Conservation (phyloP, 2,888 invertebrate genomes). For the Flexamia atlantica region DNA sequence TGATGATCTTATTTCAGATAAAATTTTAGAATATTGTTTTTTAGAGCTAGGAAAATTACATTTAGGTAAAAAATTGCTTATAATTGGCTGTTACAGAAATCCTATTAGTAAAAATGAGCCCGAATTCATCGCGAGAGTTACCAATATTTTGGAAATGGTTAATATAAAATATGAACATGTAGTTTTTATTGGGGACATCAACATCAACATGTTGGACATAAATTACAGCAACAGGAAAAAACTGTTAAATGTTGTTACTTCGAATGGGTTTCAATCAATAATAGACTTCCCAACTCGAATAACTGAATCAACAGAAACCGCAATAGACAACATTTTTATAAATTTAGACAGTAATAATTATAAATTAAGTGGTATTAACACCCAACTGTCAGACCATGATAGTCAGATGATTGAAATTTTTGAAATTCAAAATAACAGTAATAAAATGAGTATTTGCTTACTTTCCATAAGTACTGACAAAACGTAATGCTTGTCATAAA, state of each 20-base stretch:
- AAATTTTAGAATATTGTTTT: conserved; percentile 20
- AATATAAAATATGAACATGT: neutral
- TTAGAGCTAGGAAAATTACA: neutral
- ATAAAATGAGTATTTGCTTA: too few relatives aligned
- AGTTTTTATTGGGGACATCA: conserved; percentile 14
- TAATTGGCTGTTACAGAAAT: conserved; percentile 36
- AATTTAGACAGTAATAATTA: neutral
- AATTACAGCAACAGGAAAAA: conserved; percentile 2
- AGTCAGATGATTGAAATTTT: too few relatives aligned
- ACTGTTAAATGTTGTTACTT: neutral
- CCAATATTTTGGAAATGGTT: neutral
- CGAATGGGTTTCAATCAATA: neutral
- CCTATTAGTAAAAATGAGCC: conserved; percentile 16
- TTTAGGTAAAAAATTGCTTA: neutral
- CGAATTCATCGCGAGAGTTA: neutral
- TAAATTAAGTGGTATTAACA: neutral
- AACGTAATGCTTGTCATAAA: too few relatives aligned
- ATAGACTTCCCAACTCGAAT: neutral
- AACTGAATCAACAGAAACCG: neutral
- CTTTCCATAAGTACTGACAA: too few relatives aligned
- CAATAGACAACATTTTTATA: conserved; percentile 18
- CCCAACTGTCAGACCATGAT: too few relatives aligned
- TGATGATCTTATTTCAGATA: conserved; percentile 1
- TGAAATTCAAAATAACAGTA: too few relatives aligned
- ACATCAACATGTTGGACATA: conserved; percentile 5